A percentile compares a stretch with the other conserved stretches of the same genome.
Conservation (phyloP, 2,888 invertebrate species). For the Desoria tigrina region DNA sequence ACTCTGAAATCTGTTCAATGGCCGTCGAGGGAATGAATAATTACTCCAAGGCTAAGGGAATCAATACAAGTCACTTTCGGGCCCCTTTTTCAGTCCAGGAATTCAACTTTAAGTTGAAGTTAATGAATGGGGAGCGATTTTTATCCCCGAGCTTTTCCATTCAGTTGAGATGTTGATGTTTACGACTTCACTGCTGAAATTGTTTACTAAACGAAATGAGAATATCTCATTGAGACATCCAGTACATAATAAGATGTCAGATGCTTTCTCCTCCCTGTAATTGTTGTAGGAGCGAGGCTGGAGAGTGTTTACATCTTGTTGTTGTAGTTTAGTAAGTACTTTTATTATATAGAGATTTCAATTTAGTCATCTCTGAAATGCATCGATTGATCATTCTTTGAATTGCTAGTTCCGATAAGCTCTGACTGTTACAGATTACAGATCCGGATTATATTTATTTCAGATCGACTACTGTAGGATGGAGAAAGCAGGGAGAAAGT, state of each 20-base stretch:
- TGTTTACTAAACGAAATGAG: slow-evolving; percentile 9
- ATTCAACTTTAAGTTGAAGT: neutral
- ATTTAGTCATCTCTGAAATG: neutral
- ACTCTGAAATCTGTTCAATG: slow-evolving; percentile 9
- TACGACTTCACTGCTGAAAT: slow-evolving; percentile 6
- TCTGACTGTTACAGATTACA: no score
- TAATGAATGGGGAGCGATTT: slow-evolving; percentile 16
- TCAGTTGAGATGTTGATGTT: slow-evolving; percentile 11
- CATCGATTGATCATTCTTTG: no score
- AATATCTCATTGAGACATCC: no score
- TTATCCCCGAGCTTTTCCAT: neutral
- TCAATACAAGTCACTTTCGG: slow-evolving; percentile 26
- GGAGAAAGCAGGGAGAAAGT: no score
- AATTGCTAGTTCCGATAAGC: no score
- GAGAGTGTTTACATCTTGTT: neutral
- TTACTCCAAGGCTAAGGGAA: slow-evolving; percentile 23
- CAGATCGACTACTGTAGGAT: no score
- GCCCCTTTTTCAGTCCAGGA: neutral
- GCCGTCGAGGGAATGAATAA: slow-evolving; percentile 29
- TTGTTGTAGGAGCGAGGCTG: no score
- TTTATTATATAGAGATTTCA: no score
- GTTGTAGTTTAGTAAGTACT: no score
- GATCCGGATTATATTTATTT: no score
- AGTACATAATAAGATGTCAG: no score
- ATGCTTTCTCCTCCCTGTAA: no score